Conservation (phyloP, 2,113 vertebrate genomes). For the Dermatemys mawii region DNA sequence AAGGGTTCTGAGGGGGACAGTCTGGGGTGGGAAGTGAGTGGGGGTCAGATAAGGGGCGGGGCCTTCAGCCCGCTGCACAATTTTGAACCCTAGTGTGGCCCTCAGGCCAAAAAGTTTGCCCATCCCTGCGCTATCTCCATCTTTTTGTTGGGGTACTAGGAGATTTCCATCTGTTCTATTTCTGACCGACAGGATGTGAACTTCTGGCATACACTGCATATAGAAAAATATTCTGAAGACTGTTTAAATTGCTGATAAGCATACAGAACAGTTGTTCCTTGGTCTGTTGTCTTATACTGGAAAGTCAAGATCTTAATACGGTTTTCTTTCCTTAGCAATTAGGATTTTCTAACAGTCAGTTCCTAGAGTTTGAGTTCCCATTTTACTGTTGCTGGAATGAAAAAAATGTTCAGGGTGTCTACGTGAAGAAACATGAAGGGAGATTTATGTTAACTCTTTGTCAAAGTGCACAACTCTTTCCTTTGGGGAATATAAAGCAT, state of each 20-base stretch:
- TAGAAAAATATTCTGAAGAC: neutral
- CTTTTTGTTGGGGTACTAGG: neutral
- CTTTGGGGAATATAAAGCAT: neutral
- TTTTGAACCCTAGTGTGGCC: too few species aligned
- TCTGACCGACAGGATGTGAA: neutral
- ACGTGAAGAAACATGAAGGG: neutral
- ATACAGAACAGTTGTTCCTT: neutral
- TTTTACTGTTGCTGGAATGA: neutral
- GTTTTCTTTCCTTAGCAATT: neutral
- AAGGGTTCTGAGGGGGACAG: too few species aligned
- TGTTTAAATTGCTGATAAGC: rapidly evolving
- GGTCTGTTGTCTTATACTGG: neutral
- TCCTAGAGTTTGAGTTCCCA: neutral
- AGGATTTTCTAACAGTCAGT: too few species aligned
- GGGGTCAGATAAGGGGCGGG: too few species aligned
- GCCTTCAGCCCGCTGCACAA: too few species aligned
- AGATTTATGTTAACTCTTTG: rapidly evolving
- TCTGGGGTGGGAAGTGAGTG: too few species aligned
- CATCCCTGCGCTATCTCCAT: too few species aligned
- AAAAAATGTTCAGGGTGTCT: neutral
- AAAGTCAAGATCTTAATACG: rapidly evolving
- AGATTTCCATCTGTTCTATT: neutral
- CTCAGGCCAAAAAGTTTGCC: too few species aligned
- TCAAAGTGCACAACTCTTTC: neutral
- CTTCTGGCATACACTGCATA: neutral